These are phyloP conservation scores for Brachyistius frenatus DNA, from an alignment of 2,113 vertebrate genomes.

Conservation along the genomic window DNA sequence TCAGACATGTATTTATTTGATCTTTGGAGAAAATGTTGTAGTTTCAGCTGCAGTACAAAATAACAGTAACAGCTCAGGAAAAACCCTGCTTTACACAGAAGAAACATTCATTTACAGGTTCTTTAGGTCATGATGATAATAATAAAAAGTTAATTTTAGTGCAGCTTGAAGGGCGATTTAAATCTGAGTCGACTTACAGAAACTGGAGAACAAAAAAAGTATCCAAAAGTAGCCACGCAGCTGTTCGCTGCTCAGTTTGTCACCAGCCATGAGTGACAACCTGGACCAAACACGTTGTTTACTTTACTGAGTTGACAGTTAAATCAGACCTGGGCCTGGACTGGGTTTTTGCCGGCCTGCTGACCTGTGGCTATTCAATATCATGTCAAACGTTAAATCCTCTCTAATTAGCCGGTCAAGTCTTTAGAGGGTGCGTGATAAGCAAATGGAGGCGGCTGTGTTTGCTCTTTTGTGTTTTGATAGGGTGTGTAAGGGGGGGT, in stretches of 20 bases:
- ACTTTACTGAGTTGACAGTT: slow-evolving; percentile 40
- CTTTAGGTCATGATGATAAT: neutral
- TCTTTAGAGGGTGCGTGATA: slow-evolving; percentile 60
- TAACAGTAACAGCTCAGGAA: neutral
- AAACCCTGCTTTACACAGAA: neutral
- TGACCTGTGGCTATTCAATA: slow-evolving; percentile 67
- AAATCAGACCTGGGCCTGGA: slow-evolving; percentile 23
- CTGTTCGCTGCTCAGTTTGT: slow-evolving; percentile 1
- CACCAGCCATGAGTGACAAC: slow-evolving; percentile 13
- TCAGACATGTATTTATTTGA: slow-evolving; percentile 45
- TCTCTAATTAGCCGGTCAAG: slow-evolving; percentile 67
- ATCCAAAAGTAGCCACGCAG: neutral
- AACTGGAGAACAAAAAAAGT: slow-evolving; percentile 1
- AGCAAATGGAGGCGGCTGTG: slow-evolving; percentile 59
- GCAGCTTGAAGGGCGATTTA: neutral
- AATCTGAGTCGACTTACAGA: neutral
- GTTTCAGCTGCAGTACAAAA: slow-evolving; percentile 19
- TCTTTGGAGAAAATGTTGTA: slow-evolving; percentile 4
- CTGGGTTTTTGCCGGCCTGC: slow-evolving; percentile 19
- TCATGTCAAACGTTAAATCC: slow-evolving; percentile 75
- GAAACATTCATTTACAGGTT: neutral
- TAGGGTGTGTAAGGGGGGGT: slow-evolving; percentile 26
- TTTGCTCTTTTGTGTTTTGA: slow-evolving; percentile 73
- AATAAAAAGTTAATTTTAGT: neutral
- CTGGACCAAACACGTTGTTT: slow-evolving; percentile 27